Evolutionary conservation across 1,140 invertebrate species (phyloP), one percentile per base, ranked within the genome.

Genomic region (Adoxophyes honmai): DNA sequence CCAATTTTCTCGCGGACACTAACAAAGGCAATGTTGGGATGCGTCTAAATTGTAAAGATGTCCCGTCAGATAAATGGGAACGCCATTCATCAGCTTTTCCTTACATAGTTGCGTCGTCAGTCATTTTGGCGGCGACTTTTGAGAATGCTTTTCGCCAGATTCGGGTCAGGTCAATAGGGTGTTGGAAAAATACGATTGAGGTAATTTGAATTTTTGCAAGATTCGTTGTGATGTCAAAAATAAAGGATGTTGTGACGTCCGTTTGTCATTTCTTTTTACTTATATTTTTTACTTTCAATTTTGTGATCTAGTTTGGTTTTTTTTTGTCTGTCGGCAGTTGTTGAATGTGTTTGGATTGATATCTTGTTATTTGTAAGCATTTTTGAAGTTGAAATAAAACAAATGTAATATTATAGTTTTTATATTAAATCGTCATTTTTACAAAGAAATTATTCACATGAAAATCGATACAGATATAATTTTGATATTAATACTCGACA

Each of bases 381-480:
- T 4, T 18, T 55, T 38, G 18, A 18, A 11, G 9, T 15, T 34
- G 15, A 21, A 34, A 48, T 18, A 15, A 55, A 39, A 55, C 16
- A 33, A 52, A 37, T 21, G 1, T 59, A 57, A 57, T 44, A 55
- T 33, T 3, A 6, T 28, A n/a, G n/a, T 54, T 75, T 80, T 80
- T 79, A 77, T 83, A 79, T 74, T 81, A 78, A 84, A 84, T 61
- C 77, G 67, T 72, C 78, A 75, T 70, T 75, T 80, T 82, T 85
- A 87, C 78, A 87, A 81, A 82, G 74, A 75, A 73, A 77, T 71
- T 85, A 83, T 77, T 87, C 76, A 85, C 84, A 85, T 82, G 78
- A 75, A 83, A 83, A 79, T 79, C 68, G 69, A 79, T 81, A 80
- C 68, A 65, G 53, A 73, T 76, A 77, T 59, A 57, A 55, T 58